phyloP scores from a whole-genome alignment of 2,113 vertebrate species.

The Siniperca knerii region DNA sequence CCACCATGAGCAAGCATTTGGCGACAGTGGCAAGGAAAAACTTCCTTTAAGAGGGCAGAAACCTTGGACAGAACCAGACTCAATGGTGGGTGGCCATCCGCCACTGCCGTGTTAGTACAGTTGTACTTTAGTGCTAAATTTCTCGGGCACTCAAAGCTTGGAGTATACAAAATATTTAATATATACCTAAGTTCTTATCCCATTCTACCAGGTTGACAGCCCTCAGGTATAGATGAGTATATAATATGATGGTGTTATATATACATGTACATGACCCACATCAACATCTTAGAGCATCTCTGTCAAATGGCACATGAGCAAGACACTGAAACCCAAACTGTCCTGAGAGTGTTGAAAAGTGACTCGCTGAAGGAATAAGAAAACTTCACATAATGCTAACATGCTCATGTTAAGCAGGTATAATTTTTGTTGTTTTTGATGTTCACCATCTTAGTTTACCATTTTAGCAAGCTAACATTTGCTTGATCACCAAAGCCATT shows the following conservation, averaged over 20 bases:
- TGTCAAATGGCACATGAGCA: not conserved
- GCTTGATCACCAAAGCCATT: not conserved
- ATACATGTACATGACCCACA: conserved; percentile 11
- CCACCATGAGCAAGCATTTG: too few species aligned
- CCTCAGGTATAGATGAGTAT: not conserved
- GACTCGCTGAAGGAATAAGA: not conserved
- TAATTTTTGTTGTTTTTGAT: too few species aligned
- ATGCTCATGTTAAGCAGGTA: not conserved
- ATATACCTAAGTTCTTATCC: not conserved
- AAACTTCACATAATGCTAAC: not conserved
- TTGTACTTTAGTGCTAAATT: not conserved
- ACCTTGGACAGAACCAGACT: too few species aligned
- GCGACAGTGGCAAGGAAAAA: too few species aligned
- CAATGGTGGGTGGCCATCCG: too few species aligned
- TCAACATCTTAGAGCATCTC: not conserved
- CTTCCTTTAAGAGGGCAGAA: too few species aligned
- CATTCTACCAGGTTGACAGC: not conserved
- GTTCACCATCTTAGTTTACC: not conserved
- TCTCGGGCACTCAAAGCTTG: not conserved
- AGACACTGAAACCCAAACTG: conserved; percentile 3
- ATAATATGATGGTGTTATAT: conserved; percentile 4
- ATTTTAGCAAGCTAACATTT: not conserved
- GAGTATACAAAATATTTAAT: not conserved
- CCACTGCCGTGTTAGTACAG: not conserved
- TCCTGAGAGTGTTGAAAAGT: not conserved